These are phyloP conservation scores for Ianthella basta DNA, from an alignment of 37 sponge, comb jelly and placozoan genomes.

Conservation along the genomic window DNA sequence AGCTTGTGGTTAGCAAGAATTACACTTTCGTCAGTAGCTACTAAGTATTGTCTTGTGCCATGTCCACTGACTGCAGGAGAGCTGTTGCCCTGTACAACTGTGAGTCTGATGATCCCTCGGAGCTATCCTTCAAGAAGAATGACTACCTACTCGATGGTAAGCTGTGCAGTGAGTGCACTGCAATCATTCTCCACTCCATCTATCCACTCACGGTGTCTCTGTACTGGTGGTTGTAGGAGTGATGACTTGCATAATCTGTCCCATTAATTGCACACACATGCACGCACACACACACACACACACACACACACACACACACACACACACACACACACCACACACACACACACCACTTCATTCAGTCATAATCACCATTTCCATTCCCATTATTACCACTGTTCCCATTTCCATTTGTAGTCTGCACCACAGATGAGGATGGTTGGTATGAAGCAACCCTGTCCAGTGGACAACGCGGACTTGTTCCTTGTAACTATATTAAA, in stretches of 20 bases:
- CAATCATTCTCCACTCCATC: background rate
- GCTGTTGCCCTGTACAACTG: constrained; percentile 87
- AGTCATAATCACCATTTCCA: too few relatives aligned
- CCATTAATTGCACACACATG: too few relatives aligned
- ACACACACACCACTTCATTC: background rate
- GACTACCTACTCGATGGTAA: constrained; percentile 74
- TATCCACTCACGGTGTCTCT: background rate
- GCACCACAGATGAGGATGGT: constrained; percentile 52
- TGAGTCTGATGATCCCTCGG: constrained; percentile 73
- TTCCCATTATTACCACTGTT: background rate
- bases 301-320: too few relatives aligned
- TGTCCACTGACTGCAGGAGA: constrained; percentile 48
- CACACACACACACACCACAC: too few relatives aligned
- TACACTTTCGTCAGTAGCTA: too few relatives aligned
- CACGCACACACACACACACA: background rate
- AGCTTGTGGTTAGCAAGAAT: too few relatives aligned
- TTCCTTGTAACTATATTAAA: constrained; percentile 65
- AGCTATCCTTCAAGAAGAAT: constrained; percentile 82
- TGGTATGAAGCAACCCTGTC: constrained; percentile 48
- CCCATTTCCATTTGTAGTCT: constrained; percentile 11
- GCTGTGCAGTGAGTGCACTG: background rate
- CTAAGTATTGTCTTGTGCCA: too few relatives aligned
- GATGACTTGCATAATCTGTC: background rate
- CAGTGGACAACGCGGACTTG: constrained; percentile 55
- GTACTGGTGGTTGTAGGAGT: too few relatives aligned